Base-by-base conservation (phyloP, 1,140 invertebrate species). In the Drosophila sp. region DNA sequence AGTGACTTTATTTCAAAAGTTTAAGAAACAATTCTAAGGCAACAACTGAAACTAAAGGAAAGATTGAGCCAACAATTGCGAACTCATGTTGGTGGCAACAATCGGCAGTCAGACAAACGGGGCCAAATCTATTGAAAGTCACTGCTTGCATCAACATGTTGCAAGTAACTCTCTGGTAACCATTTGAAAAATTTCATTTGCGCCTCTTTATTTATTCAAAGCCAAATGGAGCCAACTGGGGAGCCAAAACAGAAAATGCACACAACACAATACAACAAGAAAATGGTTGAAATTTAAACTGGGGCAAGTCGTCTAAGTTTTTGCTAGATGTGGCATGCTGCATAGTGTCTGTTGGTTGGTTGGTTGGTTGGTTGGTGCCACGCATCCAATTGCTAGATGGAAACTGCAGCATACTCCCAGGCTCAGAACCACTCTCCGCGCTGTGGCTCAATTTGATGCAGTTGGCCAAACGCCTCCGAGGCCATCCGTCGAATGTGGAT, bases 121-220 rank as follows among this genome's bases (percentile, higher is more conserved):
- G 25, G 56, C 60, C 66, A 70, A 76, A 70, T 76, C 72, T 66
- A 70, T 76, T 76, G 54, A 30, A 44, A 56, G n/a, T 38, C 10
- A 10, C 8, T 11, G 29, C 57, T 56, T 64, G 44, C 47, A 38
- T 6, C 35, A 38, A 38, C 35, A 38, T 38, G 41, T 27, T 29
- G 33, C 71, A 79, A 67, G 62, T 32, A 47, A 79, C 70, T 82
- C 82, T 76, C 55, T 50, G 44, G 44, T 10, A 50, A 27, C 44
- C 44, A 50, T 27, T 50, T 50, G 44, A 50, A 50, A 76, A 86
- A 87, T 87, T 87, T 79, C 79, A 86, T 87, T 87, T 87, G 47
- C 79, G 73, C 76, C 79, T 79, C 61, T 72, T 86, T 87, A 86
- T 79, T 86, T 87, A 86, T 86, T 80, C 76, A 87, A 30, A 23